Conservation (phyloP, 1,140 invertebrate species). For the Stenopsyche tienmushanensis region DNA sequence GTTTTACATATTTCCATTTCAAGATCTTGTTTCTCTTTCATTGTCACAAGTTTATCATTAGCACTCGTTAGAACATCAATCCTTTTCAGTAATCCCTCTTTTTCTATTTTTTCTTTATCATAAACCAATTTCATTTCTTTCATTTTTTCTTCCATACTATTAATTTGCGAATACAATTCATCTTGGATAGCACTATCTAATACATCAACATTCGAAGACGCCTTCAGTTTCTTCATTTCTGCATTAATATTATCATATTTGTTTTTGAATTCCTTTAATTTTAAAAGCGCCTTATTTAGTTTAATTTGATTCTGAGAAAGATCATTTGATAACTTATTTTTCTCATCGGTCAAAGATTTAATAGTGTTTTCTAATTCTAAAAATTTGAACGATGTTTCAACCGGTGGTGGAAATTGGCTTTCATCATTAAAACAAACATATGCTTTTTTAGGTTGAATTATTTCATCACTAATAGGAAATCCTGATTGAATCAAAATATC, state of each 20-base stretch:
- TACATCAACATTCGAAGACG: conserved; percentile 60
- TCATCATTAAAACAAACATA: conserved; percentile 50
- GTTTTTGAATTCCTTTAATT: conserved; percentile 71
- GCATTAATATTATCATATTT: conserved; percentile 62
- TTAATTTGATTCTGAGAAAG: conserved; percentile 63
- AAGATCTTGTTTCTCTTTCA: conserved; percentile 77
- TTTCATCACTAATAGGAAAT: conserved; percentile 45
- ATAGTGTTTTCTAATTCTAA: conserved; percentile 22
- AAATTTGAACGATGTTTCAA: not conserved
- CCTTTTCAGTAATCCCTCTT: conserved; percentile 65
- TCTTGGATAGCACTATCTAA: conserved; percentile 74
- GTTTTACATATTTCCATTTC: conserved; percentile 69
- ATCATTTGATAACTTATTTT: conserved; percentile 55
- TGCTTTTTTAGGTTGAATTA: conserved; percentile 56
- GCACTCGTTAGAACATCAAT: conserved; percentile 73
- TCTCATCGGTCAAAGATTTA: conserved; percentile 41
- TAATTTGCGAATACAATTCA: conserved; percentile 69
- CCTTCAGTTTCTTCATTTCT: conserved; percentile 58
- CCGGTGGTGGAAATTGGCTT: not conserved
- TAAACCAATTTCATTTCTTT: conserved; percentile 59
- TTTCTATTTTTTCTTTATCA: conserved; percentile 63
- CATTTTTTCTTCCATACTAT: conserved; percentile 64
- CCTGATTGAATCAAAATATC: not conserved
- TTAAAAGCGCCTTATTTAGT: conserved; percentile 69
- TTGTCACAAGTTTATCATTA: conserved; percentile 75